phyloP scores from a whole-genome alignment of 2,888 invertebrate species.

The Clusia tigrina region DNA sequence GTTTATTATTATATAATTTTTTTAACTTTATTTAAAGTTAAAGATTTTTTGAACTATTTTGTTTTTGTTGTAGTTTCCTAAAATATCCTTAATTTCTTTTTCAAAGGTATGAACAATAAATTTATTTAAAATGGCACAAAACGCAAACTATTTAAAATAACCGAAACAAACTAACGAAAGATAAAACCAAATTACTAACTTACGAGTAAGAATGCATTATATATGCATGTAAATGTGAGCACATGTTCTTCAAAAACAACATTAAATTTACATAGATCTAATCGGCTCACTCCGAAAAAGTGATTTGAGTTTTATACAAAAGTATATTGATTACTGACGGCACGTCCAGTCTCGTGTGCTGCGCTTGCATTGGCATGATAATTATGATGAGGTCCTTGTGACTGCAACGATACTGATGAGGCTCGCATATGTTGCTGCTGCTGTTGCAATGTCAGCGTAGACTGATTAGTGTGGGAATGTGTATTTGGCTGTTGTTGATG shows the following conservation, averaged over 20 bases:
- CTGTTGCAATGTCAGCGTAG: conserved; percentile 26
- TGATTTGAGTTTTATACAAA: conserved; percentile 67
- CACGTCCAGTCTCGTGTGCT: conserved; percentile 65
- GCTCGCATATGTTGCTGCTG: conserved; percentile 45
- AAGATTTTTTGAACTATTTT: background rate
- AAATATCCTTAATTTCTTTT: background rate
- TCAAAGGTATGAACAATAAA: background rate
- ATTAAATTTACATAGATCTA: background rate
- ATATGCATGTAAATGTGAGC: background rate
- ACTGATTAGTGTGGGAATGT: conserved; percentile 35
- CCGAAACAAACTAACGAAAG: background rate
- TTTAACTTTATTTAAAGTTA: conserved; percentile 17
- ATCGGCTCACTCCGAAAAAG: too few relatives aligned
- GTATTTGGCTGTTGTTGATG: conserved; percentile 32
- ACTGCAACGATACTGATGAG: conserved; percentile 54
- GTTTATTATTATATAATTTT: conserved; percentile 7
- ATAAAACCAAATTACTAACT: conserved; percentile 10
- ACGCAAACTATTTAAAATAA: background rate
- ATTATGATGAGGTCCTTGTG: conserved; percentile 33
- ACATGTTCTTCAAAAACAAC: background rate
- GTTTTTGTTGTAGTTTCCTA: background rate
- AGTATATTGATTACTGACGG: conserved; percentile 86
- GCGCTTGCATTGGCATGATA: conserved; percentile 31
- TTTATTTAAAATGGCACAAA: conserved; percentile 14
- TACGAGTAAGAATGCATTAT: conserved; percentile 5